Base-by-base conservation (phyloP, 2,113 vertebrate genomes). In the Steatornis caripensis region DNA sequence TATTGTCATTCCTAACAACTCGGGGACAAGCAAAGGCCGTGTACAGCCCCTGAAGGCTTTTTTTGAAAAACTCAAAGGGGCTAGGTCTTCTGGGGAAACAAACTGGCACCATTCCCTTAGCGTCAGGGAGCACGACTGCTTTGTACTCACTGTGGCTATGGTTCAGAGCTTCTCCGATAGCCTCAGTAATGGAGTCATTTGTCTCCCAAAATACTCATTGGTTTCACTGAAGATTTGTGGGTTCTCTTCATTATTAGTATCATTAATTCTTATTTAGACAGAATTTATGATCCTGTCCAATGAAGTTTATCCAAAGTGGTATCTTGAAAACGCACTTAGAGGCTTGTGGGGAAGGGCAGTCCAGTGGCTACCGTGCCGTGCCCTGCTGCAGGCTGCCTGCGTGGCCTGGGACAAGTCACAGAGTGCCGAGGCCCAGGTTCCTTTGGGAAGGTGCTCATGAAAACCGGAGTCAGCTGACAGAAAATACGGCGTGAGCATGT, bases 221-320 rank as follows among this genome's bases (percentile, higher is more conserved):
- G 68, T 82, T 60, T 43, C 93, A 16, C 48, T 41, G 84, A 32
- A 85, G 81, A 32, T 93, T 74, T 93, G 84, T 94, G 93, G 87
- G 87, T 90, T 90, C 94, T 96, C 70, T 94, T 69, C 62, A 9
- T 95, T 87, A 90, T 87, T 91, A 83, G 81, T 80, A 16, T 15
- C 91, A 80, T 97, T 91, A 85, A 91, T 96, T 96, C 81, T 93
- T 61, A 89, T 96, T 96, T 85, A 32, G 66, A 9, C 22, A 46
- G 57, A 66, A 93, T 80, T 55, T 84, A 95, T 58, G 93, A 72
- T 65, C 65, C 86, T 61, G 91, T 69, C 89, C 78, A 10, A 0
- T 15, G 30, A 37, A 49, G 30, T 32, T 48, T 87, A 39, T 34
- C 55, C 1, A 0, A 48, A 87, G 81, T 45, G 75, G 41, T 43